Evolutionary conservation across 2,113 vertebrate species (phyloP).

Genomic region (Mustela lutreola): DNA sequence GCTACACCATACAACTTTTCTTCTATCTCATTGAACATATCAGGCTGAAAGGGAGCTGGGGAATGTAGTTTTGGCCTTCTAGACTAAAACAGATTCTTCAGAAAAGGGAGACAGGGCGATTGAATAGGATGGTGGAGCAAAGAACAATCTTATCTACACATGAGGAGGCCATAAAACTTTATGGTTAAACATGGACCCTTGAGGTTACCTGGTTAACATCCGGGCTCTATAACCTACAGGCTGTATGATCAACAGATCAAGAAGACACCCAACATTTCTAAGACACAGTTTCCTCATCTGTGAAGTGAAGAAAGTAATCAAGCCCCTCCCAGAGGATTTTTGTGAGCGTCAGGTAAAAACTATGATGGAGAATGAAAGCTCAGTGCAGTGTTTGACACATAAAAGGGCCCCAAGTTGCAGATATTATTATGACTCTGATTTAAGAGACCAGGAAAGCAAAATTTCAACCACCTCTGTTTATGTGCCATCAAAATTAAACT

Average conservation of each 20-base stretch:
- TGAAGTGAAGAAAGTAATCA: background rate
- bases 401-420: background rate
- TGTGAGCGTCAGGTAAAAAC: background rate
- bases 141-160: background rate
- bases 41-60: background rate
- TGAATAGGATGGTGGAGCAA: background rate
- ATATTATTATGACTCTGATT: background rate
- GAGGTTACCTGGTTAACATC: background rate
- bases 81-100: constrained; percentile 2
- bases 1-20: background rate
- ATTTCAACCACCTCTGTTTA: background rate
- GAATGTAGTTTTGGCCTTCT: background rate
- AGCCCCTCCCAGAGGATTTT: background rate
- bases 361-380: background rate
- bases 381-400: background rate
- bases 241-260: background rate
- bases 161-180: background rate
- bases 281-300: background rate
- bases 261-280: background rate
- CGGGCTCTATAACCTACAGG: background rate
- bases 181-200: background rate
- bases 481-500: background rate
- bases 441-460: background rate
- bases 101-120: background rate
- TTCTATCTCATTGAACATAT: background rate